Conservation (phyloP, 2,113 vertebrate genomes). For the Taxidea taxus region DNA sequence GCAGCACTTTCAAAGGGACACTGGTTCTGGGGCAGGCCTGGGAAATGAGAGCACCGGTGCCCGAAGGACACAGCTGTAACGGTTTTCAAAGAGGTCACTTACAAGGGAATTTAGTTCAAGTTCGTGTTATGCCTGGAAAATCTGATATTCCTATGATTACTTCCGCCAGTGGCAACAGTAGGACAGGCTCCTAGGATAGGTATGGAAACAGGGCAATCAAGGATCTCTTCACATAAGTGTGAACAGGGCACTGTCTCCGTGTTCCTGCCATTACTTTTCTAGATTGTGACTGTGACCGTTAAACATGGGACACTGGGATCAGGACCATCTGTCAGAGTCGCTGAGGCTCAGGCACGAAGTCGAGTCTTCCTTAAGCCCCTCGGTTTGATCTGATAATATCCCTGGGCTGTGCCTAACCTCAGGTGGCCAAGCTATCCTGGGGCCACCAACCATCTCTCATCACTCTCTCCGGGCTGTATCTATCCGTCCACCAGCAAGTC, state of each 20-base stretch:
- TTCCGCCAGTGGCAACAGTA: neutral
- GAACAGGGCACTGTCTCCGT: neutral
- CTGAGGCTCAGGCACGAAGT: neutral
- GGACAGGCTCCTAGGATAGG: neutral
- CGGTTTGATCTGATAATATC: too few species aligned
- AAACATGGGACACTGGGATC: neutral
- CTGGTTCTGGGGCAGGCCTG: neutral
- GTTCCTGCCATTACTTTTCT: neutral
- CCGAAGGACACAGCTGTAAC: neutral
- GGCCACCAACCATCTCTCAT: neutral
- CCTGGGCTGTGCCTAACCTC: neutral
- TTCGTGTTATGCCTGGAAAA: neutral
- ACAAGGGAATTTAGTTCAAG: neutral
- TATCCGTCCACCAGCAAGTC: neutral
- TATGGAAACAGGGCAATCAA: neutral
- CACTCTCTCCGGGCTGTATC: neutral
- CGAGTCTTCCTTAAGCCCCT: neutral
- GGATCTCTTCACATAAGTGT: neutral
- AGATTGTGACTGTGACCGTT: neutral
- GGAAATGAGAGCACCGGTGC: neutral
- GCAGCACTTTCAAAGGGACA: neutral
- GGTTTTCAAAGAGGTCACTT: neutral
- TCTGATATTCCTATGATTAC: neutral
- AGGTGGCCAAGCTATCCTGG: too few species aligned
- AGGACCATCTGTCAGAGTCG: neutral